Conservation (phyloP, 2,113 vertebrate genomes). For the Heterocephalus glaber region DNA sequence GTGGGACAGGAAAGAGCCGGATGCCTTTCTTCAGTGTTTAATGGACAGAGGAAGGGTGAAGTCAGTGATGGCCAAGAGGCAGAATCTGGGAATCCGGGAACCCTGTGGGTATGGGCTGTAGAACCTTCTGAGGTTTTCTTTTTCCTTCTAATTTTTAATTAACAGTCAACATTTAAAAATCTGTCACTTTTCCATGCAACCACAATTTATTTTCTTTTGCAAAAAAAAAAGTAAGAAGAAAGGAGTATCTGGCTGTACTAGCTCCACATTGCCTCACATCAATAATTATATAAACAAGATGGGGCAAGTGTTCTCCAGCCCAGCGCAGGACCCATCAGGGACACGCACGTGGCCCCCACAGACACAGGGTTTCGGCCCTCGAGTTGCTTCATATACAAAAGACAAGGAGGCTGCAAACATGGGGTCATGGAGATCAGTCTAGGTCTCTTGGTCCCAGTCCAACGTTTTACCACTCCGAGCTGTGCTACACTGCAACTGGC, state of each 20-base stretch:
- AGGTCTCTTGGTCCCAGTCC: background rate
- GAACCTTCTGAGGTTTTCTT: background rate
- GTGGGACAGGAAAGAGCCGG: background rate
- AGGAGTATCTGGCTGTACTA: background rate
- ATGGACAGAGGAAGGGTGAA: background rate
- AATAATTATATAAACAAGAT: background rate
- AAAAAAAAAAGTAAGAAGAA: too few species aligned
- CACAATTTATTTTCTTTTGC: background rate
- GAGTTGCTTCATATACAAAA: background rate
- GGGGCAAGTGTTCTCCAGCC: background rate
- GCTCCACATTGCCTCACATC: background rate
- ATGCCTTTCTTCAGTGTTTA: background rate
- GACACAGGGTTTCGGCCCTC: background rate
- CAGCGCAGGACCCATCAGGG: fast-evolving
- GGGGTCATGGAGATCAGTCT: fast-evolving
- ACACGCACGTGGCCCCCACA: fast-evolving
- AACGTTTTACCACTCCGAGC: fast-evolving
- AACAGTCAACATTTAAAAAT: background rate
- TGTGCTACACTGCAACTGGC: fast-evolving
- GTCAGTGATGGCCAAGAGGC: background rate
- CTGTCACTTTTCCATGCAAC: background rate
- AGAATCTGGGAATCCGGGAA: fast-evolving
- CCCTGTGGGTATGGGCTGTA: fast-evolving
- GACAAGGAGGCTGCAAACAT: background rate
- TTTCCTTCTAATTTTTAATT: background rate